Base-by-base conservation (phyloP, 92 coral and sea anemone species). In the Zoanthus gigantus region DNA sequence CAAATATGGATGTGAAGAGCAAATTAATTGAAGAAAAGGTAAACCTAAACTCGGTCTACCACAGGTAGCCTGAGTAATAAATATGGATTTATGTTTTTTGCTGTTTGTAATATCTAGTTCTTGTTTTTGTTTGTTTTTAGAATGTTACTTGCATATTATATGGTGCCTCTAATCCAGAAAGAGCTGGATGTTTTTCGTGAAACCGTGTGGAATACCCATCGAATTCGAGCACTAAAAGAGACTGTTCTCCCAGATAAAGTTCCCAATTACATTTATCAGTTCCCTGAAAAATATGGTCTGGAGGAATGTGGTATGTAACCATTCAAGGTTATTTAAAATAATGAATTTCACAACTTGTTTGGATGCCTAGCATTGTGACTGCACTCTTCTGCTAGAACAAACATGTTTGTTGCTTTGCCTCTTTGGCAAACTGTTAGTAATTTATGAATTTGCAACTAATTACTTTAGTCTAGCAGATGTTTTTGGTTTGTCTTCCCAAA, bases 231-330 rank as follows among this genome's bases (percentile, higher is more conserved):
- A 15, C 77, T 37, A 28, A 73, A 73, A 42, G 77, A 73, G 1
- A 73, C 77, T 4, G 29, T 17, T 73, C 77, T 73, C 29, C 77
- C 77, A 42, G 56, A 73, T 73, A 53, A 53, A 14, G 54, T 73
- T 14, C 77, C 77, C 18, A 17, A 42, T 73, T 18, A 73, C 4
- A 73, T 73, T 53, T 73, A 73, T 18, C 18, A 73, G 29, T 73
- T 73, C 77, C 77, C 56, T 18, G 53, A 44, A 18, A 18, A 73
- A 18, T 73, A 0, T 44, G 57, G 77, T 47, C 77, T 73, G 18
- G 77, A 73, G 28, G 77, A 73, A 14, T 73, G 77, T 73, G 77
- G 77, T 73, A 73, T 73, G 76, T 72, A 42, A 57, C 63, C 63
- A 57, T 57, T 57, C 63, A 57, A 57, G 63, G 63, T 57, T 57